A percentile compares a stretch with the other conserved stretches of the same genome.
phyloP scores from a whole-genome alignment of 2,888 invertebrate species.

The Napeogenes inachia region DNA sequence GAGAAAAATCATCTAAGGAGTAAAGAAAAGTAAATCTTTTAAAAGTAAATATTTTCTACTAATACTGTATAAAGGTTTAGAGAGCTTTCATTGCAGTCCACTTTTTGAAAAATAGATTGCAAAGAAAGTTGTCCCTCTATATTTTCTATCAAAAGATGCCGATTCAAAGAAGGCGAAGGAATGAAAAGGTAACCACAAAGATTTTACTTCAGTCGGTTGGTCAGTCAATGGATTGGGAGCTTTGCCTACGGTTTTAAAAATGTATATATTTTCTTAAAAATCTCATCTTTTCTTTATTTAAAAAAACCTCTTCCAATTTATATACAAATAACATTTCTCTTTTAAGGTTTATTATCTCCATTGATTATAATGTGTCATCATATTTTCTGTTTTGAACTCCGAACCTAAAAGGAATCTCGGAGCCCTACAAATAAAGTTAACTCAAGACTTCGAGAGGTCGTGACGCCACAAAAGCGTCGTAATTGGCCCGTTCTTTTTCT shows the following conservation, averaged over 20 bases:
- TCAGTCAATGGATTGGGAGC: conserved; percentile 34
- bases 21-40: not conserved
- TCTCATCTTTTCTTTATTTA: not conserved
- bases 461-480: conserved; percentile 72
- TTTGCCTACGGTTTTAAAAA: conserved; percentile 29
- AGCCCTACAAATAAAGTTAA: conserved; percentile 68
- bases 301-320: not conserved
- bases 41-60: conserved; percentile 5
- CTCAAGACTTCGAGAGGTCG: conserved; percentile 72
- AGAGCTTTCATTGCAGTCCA: conserved; percentile 4
- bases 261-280: conserved; percentile 13
- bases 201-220: conserved; percentile 37
- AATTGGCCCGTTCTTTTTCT: conserved; percentile 77
- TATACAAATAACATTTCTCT: not conserved
- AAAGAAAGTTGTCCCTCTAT: conserved; percentile 24
- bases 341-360: not conserved
- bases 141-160: conserved; percentile 36
- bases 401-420: conserved; percentile 55
- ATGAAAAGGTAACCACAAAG: conserved; percentile 41
- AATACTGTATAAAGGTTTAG: conserved; percentile 1
- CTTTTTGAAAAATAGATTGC: conserved; percentile 6
- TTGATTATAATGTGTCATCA: conserved; percentile 8
- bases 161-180: conserved; percentile 38
- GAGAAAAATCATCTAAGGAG: not conserved
- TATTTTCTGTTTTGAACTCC: conserved; percentile 21